phyloP scores from a whole-genome alignment of 1,140 invertebrate genomes.

The Bathynomus jamesi region DNA sequence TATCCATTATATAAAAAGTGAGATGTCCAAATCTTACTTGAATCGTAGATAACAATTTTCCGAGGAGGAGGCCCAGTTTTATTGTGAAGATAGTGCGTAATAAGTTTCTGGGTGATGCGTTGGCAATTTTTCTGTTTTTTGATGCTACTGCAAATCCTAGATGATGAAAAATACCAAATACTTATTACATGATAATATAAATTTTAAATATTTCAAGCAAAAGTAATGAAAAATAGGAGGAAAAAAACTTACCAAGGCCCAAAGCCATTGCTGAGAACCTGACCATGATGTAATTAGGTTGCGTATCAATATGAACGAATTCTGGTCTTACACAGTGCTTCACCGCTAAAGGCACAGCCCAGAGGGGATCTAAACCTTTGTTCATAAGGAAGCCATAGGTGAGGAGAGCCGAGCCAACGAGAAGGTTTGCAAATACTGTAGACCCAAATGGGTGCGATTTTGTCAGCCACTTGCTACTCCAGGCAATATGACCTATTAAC shows the following conservation, averaged over 20 bases:
- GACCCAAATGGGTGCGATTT: not conserved
- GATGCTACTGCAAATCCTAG: not conserved
- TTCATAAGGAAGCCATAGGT: not conserved
- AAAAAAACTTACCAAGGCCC: conserved; percentile 40
- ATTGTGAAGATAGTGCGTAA: not conserved
- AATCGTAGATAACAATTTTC: not conserved
- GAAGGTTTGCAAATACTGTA: not conserved
- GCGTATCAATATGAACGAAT: conserved; percentile 52
- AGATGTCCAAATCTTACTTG: not conserved
- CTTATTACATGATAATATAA: too few relatives aligned
- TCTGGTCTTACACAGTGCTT: conserved; percentile 53
- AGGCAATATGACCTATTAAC: not conserved
- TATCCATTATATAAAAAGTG: too few relatives aligned
- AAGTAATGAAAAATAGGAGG: not conserved
- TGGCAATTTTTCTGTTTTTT: not conserved
- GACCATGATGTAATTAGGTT: conserved; percentile 51
- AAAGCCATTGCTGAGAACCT: conserved; percentile 45
- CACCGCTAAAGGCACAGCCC: conserved; percentile 51
- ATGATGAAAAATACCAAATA: not conserved
- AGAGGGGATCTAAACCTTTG: conserved; percentile 48
- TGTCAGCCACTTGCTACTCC: not conserved
- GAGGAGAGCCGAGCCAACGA: not conserved
- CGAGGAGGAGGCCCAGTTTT: not conserved
- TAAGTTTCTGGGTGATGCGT: not conserved
- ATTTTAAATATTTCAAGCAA: too few relatives aligned